Conservation (phyloP, 2,113 vertebrate genomes). For the Plecturocebus donacophilus region DNA sequence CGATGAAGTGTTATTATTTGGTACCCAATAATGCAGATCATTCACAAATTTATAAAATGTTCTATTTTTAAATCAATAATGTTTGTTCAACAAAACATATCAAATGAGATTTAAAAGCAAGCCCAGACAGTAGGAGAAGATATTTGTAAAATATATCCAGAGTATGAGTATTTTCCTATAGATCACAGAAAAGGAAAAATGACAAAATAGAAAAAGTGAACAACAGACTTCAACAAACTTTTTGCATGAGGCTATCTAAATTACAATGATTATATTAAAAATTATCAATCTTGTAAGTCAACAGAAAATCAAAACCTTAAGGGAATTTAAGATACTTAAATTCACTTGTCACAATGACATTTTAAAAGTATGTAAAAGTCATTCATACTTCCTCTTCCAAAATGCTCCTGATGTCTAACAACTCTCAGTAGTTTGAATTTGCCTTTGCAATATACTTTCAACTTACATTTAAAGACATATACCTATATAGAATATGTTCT, state of each 20-base stretch:
- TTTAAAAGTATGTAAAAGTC: not conserved
- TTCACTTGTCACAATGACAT: not conserved
- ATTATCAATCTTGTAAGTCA: not conserved
- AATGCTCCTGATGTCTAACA: not conserved
- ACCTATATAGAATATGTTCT: not conserved
- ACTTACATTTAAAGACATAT: not conserved
- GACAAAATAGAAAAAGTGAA: not conserved
- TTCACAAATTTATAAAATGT: not conserved
- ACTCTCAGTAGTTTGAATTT: not conserved
- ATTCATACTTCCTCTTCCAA: not conserved
- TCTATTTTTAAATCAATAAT: not conserved
- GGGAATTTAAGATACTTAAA: not conserved
- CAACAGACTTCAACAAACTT: not conserved
- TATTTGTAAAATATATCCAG: not conserved
- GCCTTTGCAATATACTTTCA: not conserved
- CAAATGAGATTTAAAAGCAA: not conserved
- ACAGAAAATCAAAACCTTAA: not conserved
- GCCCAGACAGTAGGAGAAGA: not conserved
- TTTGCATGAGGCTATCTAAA: not conserved
- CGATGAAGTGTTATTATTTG: not conserved
- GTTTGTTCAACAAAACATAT: not conserved
- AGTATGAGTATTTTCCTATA: not conserved
- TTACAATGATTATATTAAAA: not conserved
- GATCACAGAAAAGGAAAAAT: not conserved
- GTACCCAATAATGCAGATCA: not conserved